Base-by-base conservation (phyloP, 2,888 invertebrate species). In the Deilephila elpenor region DNA sequence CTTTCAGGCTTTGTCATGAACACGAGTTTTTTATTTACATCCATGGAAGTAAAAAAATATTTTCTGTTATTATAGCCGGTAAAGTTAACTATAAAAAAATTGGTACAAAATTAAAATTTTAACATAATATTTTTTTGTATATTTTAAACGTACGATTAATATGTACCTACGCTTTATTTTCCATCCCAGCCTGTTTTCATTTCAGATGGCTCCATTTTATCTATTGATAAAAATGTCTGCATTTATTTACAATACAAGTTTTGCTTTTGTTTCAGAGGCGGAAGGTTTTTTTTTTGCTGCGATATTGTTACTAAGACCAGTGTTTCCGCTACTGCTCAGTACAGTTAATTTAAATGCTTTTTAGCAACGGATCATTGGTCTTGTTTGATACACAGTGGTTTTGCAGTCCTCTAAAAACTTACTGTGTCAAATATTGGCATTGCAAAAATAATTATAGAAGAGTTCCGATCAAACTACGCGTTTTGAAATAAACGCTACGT, bases 341-440 rank as follows among this genome's bases (percentile, higher is more conserved):
- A 56, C n/a, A 56, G 56, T 56, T 19, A 56, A 56, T n/a, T n/a
- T 56, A 56, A 56, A 56, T 56, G 56, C 56, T n/a, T 56, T 56
- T 56, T 56, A 56, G 56, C n/a, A 56, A 56, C 56, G 56, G 56
- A 19, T n/a, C 56, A 56, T 56, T 56, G 56, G n/a, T 56, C 56
- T 56, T 3, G 56, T 56, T n/a, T n/a, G 56, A 56, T 56, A 56
- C 56, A 56, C 56, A n/a, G 56, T 5, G 56, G 5, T 56, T 56
- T 56, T n/a, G 56, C 56, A n/a, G 19, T 56, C 0, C 19, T 56
- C 3, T 56, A n/a, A 56, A n/a, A 56, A 56, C n/a, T 56, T n/a
- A 56, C n/a, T 56, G 56, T 56, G 5, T 56, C 17, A 56, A 56
- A 56, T 56, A 56, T 56, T 56, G 19, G 56, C n/a, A 56, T 56